A percentile compares a stretch with the other conserved stretches of the same genome.
phyloP scores from a whole-genome alignment of 2,888 invertebrate species.

The Pecten maximus region DNA sequence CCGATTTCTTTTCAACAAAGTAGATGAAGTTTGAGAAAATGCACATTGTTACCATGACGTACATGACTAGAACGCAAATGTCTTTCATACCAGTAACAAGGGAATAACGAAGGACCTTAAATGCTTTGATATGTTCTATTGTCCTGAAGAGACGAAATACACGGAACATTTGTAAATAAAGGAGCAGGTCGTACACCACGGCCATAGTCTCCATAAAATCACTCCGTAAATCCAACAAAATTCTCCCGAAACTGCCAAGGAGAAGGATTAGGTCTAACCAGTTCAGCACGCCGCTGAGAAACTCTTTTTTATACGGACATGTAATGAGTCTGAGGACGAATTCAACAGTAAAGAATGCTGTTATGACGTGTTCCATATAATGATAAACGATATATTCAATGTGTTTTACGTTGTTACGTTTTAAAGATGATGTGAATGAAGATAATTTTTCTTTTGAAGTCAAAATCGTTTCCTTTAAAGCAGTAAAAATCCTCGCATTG shows the following conservation, averaged over 20 bases:
- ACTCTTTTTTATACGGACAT: slow-evolving; percentile 56
- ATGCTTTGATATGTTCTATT: slow-evolving; percentile 58
- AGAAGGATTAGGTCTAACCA: slow-evolving; percentile 60
- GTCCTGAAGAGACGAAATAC: slow-evolving; percentile 62
- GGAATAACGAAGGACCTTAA: slow-evolving; percentile 63
- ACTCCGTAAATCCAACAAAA: too few relatives aligned
- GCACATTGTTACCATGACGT: slow-evolving; percentile 55
- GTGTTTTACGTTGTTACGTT: too few relatives aligned
- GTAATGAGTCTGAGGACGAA: slow-evolving; percentile 55
- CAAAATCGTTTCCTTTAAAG: too few relatives aligned
- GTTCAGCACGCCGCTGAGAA: slow-evolving; percentile 60
- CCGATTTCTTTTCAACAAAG: slow-evolving; percentile 60
- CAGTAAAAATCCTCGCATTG: too few relatives aligned
- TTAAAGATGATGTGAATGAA: too few relatives aligned
- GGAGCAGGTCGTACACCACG: slow-evolving; percentile 56
- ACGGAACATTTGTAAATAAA: slow-evolving; percentile 61
- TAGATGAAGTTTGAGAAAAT: slow-evolving; percentile 65
- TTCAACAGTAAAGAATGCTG: slow-evolving; percentile 61
- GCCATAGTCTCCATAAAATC: slow-evolving; percentile 48
- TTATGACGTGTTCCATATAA: slow-evolving; percentile 42
- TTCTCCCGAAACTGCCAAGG: slow-evolving; percentile 56
- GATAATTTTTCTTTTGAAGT: too few relatives aligned
- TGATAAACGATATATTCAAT: not conserved
- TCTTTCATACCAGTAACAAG: slow-evolving; percentile 57
- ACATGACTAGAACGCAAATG: slow-evolving; percentile 57